Evolutionary conservation across 2,888 invertebrate species (phyloP).

Genomic region (Temnothorax rugatulus): DNA sequence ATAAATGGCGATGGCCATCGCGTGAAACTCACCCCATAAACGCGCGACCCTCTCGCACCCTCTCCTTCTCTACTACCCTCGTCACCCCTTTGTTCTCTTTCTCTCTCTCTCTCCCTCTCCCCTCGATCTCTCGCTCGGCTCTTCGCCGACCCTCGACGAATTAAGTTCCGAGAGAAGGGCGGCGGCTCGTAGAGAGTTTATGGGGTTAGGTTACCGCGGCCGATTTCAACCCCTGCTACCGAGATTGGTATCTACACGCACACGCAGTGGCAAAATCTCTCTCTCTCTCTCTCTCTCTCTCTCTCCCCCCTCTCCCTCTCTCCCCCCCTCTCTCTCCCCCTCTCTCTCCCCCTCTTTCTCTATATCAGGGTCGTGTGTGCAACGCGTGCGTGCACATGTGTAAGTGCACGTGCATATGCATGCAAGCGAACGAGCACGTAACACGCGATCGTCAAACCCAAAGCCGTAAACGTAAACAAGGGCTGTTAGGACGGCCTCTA

Average conservation of each 20-base stretch:
- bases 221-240: conserved; percentile 80
- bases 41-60: conserved; percentile 63
- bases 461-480: conserved; percentile 85
- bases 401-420: conserved; percentile 32
- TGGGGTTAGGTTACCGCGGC: conserved; percentile 81
- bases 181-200: conserved; percentile 77
- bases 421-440: conserved; percentile 55
- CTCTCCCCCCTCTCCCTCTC: background rate
- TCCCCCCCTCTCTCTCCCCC: background rate
- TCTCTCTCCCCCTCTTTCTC: background rate
- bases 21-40: conserved; percentile 78
- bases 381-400: conserved; percentile 33
- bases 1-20: conserved; percentile 85
- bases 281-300: background rate
- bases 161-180: conserved; percentile 80
- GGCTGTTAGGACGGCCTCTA: conserved; percentile 82
- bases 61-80: conserved; percentile 31
- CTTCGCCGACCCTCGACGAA: conserved; percentile 81
- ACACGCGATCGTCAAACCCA: conserved; percentile 84
- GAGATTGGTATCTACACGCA: conserved; percentile 82
- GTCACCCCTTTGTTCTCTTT: conserved; percentile 29
- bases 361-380: conserved; percentile 22
- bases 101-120: conserved; percentile 16
- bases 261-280: conserved; percentile 70
- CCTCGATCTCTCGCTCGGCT: conserved; percentile 46